Evolutionary conservation across 2,113 vertebrate genomes (phyloP), one percentile per base, ranked within the genome.

Genomic region (Nanorana parkeri): DNA sequence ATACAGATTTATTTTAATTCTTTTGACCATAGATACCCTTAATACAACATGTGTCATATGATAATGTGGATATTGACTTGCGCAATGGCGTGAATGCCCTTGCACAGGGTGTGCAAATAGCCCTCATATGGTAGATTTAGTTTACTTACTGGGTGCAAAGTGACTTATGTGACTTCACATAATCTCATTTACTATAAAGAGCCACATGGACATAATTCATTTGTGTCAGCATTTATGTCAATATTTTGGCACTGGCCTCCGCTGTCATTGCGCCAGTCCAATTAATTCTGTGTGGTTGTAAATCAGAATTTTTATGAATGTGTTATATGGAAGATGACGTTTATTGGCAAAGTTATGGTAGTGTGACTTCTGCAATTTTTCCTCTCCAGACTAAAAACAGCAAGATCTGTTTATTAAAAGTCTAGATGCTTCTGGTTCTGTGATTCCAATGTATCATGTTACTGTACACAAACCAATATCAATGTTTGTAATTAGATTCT

Each of bases 121-220:
- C 13, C 41, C 41, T 13, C 10, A 47, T 1, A 47, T 47, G 41
- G 41, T 47, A 15, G 10, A 1, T 47, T 8, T 11, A 47, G 41
- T 47, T 11, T 47, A 47, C 41, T 47, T 47, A 77, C 67, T 79
- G 86, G 87, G 85, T 84, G 67, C 88, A 86, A 87, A 89, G 80
- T 79, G 32, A 41, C 15, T 41, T 36, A 36, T 41, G 21, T 19
- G 15, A 75, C 13, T 21, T 52, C 29, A 60, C 32, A 8, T 55
- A 21, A 74, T 21, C 71, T 36, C 19, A 32, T 20, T 60, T 23
- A 55, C 11, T 61, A 6, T 61, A 6, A 16, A 3, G 36, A 32
- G n/a, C 55, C 55, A 17, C 21, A 23, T 11, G n/a, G 61, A 11
- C 55, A 19, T 21, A 20, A 58, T 58, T 56, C 32, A 74, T 28